Conservation (phyloP, 2,888 invertebrate species). For the Lithophane leautieri region DNA sequence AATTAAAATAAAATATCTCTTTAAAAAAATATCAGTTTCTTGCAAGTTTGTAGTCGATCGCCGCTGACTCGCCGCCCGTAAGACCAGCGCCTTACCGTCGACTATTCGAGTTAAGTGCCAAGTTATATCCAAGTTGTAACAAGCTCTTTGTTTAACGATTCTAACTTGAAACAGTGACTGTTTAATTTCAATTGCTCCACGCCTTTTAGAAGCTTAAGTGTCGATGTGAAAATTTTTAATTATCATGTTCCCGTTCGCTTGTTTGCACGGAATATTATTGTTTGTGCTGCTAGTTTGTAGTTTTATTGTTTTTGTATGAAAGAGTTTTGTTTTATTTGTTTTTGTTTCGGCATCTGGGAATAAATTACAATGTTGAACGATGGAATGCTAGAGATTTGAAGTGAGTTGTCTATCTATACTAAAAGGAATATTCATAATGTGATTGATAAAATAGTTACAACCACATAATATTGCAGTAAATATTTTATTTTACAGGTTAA, state of each 20-base stretch:
- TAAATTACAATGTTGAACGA: background rate
- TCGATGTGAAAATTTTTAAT: conserved; percentile 63
- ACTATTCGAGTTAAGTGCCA: conserved; percentile 64
- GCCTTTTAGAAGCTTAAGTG: conserved; percentile 60
- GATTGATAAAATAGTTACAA: background rate
- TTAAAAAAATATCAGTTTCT: too few relatives aligned
- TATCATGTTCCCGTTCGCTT: conserved; percentile 48
- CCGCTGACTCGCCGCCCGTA: conserved; percentile 17
- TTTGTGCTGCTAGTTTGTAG: conserved; percentile 22
- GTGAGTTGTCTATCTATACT: background rate
- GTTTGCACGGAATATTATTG: conserved; percentile 36
- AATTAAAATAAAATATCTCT: too few relatives aligned
- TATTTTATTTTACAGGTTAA: background rate
- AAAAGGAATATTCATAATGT: background rate
- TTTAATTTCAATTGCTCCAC: conserved; percentile 74
- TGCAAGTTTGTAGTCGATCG: conserved; percentile 5
- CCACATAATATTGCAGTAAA: background rate
- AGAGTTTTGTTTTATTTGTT: background rate
- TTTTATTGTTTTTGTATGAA: conserved; percentile 4
- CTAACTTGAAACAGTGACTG: conserved; percentile 67
- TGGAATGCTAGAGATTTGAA: background rate
- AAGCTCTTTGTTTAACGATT: conserved; percentile 71
- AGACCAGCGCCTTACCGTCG: conserved; percentile 36
- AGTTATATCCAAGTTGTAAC: conserved; percentile 69
- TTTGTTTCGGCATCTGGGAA: background rate